phyloP scores from a whole-genome alignment of 2,888 invertebrate genomes.

The Metacarcinus magister region DNA sequence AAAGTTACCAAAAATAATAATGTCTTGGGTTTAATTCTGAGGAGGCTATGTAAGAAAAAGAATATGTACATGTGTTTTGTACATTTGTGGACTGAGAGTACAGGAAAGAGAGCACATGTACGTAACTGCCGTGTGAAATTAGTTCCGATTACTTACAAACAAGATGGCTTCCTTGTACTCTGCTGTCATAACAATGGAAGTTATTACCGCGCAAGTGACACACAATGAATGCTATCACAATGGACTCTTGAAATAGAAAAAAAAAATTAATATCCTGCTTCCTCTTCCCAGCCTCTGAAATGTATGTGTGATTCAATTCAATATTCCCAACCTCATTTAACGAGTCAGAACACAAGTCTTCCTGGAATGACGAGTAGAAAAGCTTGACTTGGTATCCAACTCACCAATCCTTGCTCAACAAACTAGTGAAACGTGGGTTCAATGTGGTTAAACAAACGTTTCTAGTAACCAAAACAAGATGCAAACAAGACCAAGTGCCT shows the following conservation, averaged over 20 bases:
- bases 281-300: background rate
- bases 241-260: background rate
- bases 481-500: background rate
- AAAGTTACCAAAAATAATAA: background rate
- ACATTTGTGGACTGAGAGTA: background rate
- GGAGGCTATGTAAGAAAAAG: background rate
- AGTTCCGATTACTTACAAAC: background rate
- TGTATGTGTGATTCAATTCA: background rate
- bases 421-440: conserved; percentile 7
- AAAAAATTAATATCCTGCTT: background rate
- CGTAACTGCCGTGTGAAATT: background rate
- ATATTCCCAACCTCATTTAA: background rate
- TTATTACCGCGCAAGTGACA: background rate
- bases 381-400: background rate
- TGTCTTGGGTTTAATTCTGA: background rate
- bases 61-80: background rate
- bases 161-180: background rate
- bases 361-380: background rate
- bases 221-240: background rate
- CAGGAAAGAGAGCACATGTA: background rate
- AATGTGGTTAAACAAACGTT: background rate
- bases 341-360: background rate
- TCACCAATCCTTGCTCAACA: background rate
- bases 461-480: background rate
- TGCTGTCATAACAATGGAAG: background rate